Percentiles rank a stretch among this genome's conserved stretches.
Conservation (phyloP, 2,797 vertebrate species). For the Sebastes hubbsi region DNA sequence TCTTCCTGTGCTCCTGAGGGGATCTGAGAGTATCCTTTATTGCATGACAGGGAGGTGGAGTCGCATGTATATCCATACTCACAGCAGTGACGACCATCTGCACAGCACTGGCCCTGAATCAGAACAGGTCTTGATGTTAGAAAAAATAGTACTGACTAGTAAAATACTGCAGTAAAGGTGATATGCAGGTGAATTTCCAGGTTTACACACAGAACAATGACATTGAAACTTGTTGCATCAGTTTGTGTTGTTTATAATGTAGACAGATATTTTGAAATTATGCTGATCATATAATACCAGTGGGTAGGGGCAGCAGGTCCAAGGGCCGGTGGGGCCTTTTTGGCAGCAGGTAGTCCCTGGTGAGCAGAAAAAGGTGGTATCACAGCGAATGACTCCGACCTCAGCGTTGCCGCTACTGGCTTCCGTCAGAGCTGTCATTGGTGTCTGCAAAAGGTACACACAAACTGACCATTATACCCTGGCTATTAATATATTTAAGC, state of each 20-base stretch:
- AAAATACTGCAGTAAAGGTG: background rate
- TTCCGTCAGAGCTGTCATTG: constrained; percentile 35
- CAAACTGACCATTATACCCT: background rate
- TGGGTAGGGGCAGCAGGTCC: constrained; percentile 78
- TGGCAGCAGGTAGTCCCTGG: constrained; percentile 68
- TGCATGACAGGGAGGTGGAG: constrained; percentile 38
- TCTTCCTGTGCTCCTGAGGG: constrained; percentile 14
- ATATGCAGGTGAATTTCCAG: background rate
- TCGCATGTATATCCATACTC: constrained; percentile 64
- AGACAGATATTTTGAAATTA: background rate
- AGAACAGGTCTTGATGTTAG: constrained; percentile 12
- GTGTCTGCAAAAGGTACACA: constrained; percentile 27
- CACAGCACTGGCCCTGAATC: constrained; percentile 73
- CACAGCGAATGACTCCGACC: constrained; percentile 67
- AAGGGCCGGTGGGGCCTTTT: constrained; percentile 32
- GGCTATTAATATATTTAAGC: background rate
- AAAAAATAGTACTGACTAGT: background rate
- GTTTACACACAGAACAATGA: background rate
- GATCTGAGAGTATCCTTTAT: background rate
- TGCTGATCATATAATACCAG: constrained; percentile 60
- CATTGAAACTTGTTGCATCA: background rate
- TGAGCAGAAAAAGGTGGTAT: constrained; percentile 68
- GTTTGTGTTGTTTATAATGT: background rate
- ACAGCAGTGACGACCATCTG: constrained; percentile 77
- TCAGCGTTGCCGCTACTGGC: background rate